Evolutionary conservation across 2,797 vertebrate genomes (phyloP), one percentile per base, ranked within the genome.

Genomic region (Crax fasciolata): DNA sequence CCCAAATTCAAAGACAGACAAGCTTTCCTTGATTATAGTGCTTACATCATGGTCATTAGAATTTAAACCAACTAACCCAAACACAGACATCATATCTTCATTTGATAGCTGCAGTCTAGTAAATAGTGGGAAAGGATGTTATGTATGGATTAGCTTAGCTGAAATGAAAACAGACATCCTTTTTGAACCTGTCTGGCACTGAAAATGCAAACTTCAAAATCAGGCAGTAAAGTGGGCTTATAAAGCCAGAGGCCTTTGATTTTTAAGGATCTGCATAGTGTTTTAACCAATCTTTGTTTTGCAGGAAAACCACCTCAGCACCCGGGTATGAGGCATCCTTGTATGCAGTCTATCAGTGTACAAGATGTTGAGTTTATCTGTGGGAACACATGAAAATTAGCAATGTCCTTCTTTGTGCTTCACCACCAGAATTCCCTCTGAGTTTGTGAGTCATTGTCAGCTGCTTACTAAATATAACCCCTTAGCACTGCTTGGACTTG

Each of bases 41-140:
- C 97, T 98, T 98, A 98, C 98, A 97, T 98, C 98, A 98, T 98
- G 96, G 97, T 95, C 96, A 97, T 98, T 97, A 98, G 98, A 98
- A 98, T 94, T 97, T 97, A 96, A 97, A 97, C 93, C 91, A 98
- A 97, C 96, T 97, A 96, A 95, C 96, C 98, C 97, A 98, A 98
- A 99, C 98, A 98, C 98, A 99, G 99, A 99, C 98, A 98, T 98
- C 96, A 97, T 99, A 98, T 99, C 98, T 97, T 98, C 97, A 95
- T 94, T 97, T 98, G 99, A 99, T 99, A 99, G 98, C 96, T 96
- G 82, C 86, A 96, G 98, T 98, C 98, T 98, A 97, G 98, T 96
- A 97, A 97, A 97, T 97, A 97, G 97, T 97, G 97, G 97, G 98
- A 98, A 98, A 98, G 98, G 97, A 98, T 98, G 97, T 97, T 96